Evolutionary conservation across 53 echinoderm and acorn worm genomes (phyloP).

Genomic region (Henricia sp.): DNA sequence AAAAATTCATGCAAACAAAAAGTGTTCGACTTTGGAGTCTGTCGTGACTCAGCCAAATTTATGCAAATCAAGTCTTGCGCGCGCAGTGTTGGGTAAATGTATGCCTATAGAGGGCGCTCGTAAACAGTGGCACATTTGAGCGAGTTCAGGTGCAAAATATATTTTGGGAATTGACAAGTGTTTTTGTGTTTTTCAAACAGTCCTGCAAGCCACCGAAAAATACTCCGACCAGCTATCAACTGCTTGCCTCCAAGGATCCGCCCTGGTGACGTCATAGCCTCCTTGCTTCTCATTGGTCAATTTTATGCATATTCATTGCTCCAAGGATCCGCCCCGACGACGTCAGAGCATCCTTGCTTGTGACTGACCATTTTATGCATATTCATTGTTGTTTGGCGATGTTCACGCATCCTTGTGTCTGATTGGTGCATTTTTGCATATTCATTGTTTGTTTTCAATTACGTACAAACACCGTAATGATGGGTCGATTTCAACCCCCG

Average conservation of each 20-base stretch:
- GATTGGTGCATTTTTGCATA: no score
- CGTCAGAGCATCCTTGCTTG: background rate
- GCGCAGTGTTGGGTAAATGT: no score
- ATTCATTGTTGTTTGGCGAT: no score
- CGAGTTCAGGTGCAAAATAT: background rate
- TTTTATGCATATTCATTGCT: background rate
- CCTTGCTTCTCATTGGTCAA: background rate
- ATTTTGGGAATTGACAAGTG: background rate
- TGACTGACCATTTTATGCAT: no score
- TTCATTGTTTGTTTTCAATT: no score
- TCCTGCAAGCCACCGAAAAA: conserved; percentile 8
- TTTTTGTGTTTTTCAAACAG: background rate
- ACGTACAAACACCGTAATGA: no score
- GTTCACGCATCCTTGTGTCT: no score
- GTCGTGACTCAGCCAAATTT: background rate
- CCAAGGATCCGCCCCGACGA: background rate
- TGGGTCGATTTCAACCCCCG: no score
- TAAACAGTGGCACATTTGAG: background rate
- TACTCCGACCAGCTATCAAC: conserved; percentile 12
- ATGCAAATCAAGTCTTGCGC: no score
- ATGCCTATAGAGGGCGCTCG: no score
- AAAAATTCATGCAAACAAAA: background rate
- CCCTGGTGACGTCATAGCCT: conserved; percentile 24
- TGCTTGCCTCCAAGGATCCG: conserved; percentile 3
- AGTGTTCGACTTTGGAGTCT: background rate